Percentiles rank a stretch among this genome's conserved stretches.
Evolutionary conservation across 2,113 vertebrate species (phyloP).

Genomic region (Elephas maximus): DNA sequence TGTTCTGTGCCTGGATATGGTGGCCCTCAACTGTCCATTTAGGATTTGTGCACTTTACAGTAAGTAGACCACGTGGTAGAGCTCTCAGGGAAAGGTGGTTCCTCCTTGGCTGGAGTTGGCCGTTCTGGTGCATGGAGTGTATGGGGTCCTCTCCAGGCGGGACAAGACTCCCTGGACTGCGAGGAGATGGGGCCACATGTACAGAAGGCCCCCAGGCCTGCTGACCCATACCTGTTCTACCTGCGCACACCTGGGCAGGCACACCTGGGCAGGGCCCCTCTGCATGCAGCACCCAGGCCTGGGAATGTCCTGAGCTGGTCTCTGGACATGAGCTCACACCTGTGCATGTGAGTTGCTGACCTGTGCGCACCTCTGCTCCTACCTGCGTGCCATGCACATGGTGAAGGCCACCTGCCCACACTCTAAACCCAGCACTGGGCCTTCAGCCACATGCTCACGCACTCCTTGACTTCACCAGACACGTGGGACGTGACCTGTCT

Average conservation of each 20-base stretch:
- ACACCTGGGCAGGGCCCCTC: too few species aligned
- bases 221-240: rapidly evolving
- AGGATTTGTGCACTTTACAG: background rate
- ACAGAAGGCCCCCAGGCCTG: background rate
- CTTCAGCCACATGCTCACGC: background rate
- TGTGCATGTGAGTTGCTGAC: too few species aligned
- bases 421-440: background rate
- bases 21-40: too few species aligned
- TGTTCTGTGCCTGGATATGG: background rate
- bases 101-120: background rate
- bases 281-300: background rate
- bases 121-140: background rate
- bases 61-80: background rate
- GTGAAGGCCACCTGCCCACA: too few species aligned
- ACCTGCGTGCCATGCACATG: too few species aligned
- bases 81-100: background rate
- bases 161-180: too few species aligned
- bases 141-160: background rate
- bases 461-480: too few species aligned
- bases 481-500: too few species aligned
- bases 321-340: background rate
- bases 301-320: background rate
- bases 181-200: background rate
- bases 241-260: too few species aligned
- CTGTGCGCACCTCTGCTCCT: too few species aligned